Base-by-base conservation (phyloP, 2,113 vertebrate species). In the Sakesphorus luctuosus region DNA sequence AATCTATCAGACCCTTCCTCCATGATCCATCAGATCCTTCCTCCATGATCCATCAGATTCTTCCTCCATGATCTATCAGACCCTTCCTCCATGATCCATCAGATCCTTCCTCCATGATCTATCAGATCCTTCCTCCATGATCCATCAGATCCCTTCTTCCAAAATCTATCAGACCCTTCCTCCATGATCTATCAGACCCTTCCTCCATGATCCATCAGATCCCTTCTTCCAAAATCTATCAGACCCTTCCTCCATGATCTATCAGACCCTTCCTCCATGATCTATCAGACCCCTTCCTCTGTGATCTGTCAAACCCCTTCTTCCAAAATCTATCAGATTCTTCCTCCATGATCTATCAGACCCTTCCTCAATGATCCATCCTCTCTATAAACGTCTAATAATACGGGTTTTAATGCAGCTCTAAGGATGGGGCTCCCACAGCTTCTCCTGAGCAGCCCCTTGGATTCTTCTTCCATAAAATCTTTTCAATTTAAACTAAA, bases 381-480 rank as follows among this genome's bases (percentile, higher is more conserved):
- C 4, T 56, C 52, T 1, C 40, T 2, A 0, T 4, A 20, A 28
- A 52, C 1, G 40, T 10, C 25, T 2, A 0, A 3, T 5, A 11
- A 15, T 1, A 1, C 55, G 13, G 2, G 7, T 46, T 44, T 13
- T 16, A 17, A 6, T 0, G 10, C 23, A 33, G 53, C 63, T 28
- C 10, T 3, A 2, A 9, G 52, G 73, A 15, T 10, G 31, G 36
- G 5, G 13, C 62, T 65, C 24, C 24, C 14, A 3, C 74, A 23
- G 55, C 65, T 28, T 2, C 68, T 40, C 29, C 76, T 7, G 4
- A 49, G 66, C 44, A 1, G 25, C 7, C 18, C 44, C 46, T 2
- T 2, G 76, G 28, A 8, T 24, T 9, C 25, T 7, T 15, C 66
- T 25, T 26, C 52, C 65, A 38, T 23, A 3, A 24, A 55, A 59